Base-by-base conservation (phyloP, 2,113 vertebrate genomes). In the Sarotherodon lohbergeri region DNA sequence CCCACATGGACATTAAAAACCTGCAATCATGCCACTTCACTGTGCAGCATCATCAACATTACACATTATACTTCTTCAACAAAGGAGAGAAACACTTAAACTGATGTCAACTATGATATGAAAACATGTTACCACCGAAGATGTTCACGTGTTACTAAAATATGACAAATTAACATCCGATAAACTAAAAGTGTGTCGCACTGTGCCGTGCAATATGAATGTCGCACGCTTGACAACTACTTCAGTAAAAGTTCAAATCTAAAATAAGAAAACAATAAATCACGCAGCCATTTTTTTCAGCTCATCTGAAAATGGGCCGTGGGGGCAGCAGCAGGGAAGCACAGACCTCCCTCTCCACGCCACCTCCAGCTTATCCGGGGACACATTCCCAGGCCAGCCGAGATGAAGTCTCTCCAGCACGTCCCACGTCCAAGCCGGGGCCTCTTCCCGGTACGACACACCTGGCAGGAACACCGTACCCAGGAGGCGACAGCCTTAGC, bases 381-480 rank as follows among this genome's bases (percentile, higher is more conserved):
- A 57, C 55, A 57, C 55, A 6, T 0, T 57, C 6, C 22, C 55
- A 57, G 24, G 55, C 55, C 1, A 57, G 55, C 55, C 12, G 0
- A 59, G 24, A 59, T 52, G 48, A 9, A 50, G 19, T 16, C 56
- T 59, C 13, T 59, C 56, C 56, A 59, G 29, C 7, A 13, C 16
- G 24, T 59, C 56, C 56, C 13, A 0, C 24, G 56, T 59, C 13
- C 56, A 59, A 29, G 56, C 56, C 24, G 2, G 4, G 27, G 27
- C 13, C 56, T 59, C 56, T 29, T 59, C 24, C 56, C 1, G 4
- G 27, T 29, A 1, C 13, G 1, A 59, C 56, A 0, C 1, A 7
- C 27, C 27, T 29, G 56, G 13, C 56, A 29, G 24, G 56, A 59
- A 59, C 24, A 9, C 50, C 2, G 17, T 52, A 1, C 24, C 56